Conservation (phyloP, 2,888 invertebrate species). For the Mallateleia sp. region DNA sequence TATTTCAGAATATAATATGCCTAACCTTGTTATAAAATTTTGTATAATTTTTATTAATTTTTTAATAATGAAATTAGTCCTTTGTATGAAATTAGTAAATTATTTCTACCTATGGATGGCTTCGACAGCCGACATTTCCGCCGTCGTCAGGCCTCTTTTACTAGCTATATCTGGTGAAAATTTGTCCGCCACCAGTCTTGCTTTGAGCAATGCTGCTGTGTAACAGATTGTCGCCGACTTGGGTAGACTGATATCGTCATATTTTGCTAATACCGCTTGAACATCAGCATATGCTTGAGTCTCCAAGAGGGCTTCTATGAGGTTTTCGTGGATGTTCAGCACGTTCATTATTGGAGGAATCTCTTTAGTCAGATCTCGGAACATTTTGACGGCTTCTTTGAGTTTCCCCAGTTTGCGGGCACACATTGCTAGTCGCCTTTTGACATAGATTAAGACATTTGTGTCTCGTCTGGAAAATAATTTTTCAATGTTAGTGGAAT, state of each 20-base stretch:
- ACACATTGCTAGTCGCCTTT: constrained; percentile 99
- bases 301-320: constrained; percentile 98
- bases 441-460: constrained; percentile 98
- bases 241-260: constrained; percentile 98
- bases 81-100: too few relatives aligned
- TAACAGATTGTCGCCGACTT: constrained; percentile 99
- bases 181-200: constrained; percentile 97
- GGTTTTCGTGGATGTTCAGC: constrained; percentile 98
- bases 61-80: too few relatives aligned
- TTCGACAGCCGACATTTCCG: constrained; percentile 98
- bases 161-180: constrained; percentile 96
- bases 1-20: too few relatives aligned
- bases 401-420: constrained; percentile 97
- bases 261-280: constrained; percentile 97
- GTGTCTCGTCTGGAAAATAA: constrained; percentile 93
- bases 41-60: too few relatives aligned
- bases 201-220: constrained; percentile 98
- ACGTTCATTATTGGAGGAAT: constrained; percentile 98
- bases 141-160: constrained; percentile 95
- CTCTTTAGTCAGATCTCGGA: constrained; percentile 98
- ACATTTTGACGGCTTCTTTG: constrained; percentile 98
- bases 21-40: too few relatives aligned
- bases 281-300: constrained; percentile 99
- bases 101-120: constrained; percentile 96
- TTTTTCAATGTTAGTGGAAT: constrained; percentile 92